Conservation (phyloP, 2,797 vertebrate species). For the Sternotherus odoratus region DNA sequence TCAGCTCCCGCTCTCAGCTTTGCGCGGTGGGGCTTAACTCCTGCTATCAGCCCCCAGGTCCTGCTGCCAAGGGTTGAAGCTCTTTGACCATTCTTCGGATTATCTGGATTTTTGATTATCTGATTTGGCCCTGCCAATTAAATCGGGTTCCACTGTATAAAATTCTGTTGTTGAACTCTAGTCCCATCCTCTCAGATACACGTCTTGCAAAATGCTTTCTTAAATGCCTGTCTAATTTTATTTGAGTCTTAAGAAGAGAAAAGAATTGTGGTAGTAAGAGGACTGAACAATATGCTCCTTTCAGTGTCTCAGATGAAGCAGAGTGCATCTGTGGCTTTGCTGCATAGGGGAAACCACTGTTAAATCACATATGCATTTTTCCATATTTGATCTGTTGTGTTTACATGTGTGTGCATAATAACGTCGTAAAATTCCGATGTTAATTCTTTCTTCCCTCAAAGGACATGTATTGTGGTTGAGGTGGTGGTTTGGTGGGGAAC, state of each 20-base stretch:
- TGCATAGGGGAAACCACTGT: neutral
- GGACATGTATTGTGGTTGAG: neutral
- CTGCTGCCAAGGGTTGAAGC: neutral
- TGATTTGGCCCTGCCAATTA: too few species aligned
- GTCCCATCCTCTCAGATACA: constrained; percentile 1
- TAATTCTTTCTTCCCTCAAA: neutral
- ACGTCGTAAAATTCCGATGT: too few species aligned
- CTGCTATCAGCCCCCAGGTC: too few species aligned
- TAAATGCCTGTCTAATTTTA: constrained; percentile 9
- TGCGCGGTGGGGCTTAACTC: too few species aligned
- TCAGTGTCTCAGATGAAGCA: neutral
- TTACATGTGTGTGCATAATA: too few species aligned
- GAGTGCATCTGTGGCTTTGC: neutral
- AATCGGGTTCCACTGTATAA: too few species aligned
- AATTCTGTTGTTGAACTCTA: neutral
- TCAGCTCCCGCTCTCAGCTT: too few species aligned
- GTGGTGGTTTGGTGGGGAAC: neutral
- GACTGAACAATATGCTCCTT: neutral
- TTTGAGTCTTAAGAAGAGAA: constrained; percentile 34
- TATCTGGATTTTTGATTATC: too few species aligned
- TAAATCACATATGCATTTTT: neutral
- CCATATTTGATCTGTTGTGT: neutral
- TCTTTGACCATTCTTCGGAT: neutral
- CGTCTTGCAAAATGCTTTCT: constrained; percentile 28
- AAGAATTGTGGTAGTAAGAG: neutral